Base-by-base conservation (phyloP, 2,888 invertebrate genomes). In the Amphipyra tragopoginis region DNA sequence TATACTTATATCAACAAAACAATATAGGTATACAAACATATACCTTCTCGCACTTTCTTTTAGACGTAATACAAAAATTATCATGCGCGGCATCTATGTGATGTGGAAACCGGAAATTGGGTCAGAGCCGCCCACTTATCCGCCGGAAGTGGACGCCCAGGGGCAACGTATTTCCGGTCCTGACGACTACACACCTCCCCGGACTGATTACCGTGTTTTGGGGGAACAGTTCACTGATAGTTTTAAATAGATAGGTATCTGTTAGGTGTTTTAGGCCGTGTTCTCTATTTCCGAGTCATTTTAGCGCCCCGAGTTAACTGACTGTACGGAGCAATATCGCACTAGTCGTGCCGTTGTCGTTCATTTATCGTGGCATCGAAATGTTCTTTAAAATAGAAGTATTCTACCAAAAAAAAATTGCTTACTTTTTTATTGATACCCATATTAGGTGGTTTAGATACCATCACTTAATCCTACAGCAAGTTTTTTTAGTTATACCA, bases 21-120 rank as follows among this genome's bases (percentile, higher is more conserved):
- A 6, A 38, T 8, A 26, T n/a, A 21, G 7, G 4, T n/a, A 15
- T 29, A 10, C 14, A 48, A 10, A 44, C 47, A 49, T 13, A 33
- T 14, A 36, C 33, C 10, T 40, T 49, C 1, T 33, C 29, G 45
- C 21, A 71, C 53, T 69, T 72, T 77, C 57, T 65, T 70, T 63
- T 40, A 49, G 11, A 62, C 54, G 53, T 77, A 77, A 70, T 65
- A 77, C 63, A 73, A 75, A 84, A 84, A 83, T 85, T 86, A 89
- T 90, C 90, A 84, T 80, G 66, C 78, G 73, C 75, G 75, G 67
- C 81, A 90, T 91, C 90, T 90, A 86, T 89, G 91, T 89, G 90
- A 91, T 90, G 90, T 91, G 88, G 84, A 86, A 83, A 90, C 89
- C 93, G 93, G 93, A 93, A 91, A 93, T 93, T 92, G 91, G 91